Evolutionary conservation across 53 echinoderm and acorn worm species (phyloP).

Genomic region (Temnopleurus reevesii): DNA sequence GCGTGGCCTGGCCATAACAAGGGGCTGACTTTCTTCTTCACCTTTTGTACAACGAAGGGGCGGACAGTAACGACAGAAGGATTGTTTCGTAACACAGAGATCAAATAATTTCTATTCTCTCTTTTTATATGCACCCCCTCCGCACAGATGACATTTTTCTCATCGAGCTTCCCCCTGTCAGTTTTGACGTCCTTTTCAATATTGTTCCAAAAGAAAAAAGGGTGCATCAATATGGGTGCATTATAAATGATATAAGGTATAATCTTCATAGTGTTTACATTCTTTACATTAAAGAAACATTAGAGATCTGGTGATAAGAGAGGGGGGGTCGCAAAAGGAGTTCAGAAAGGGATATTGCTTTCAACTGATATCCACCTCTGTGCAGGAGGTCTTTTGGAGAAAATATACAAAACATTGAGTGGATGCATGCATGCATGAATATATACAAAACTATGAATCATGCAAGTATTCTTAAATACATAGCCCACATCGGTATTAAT

Average conservation of each 20-base stretch:
- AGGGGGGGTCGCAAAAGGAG: neutral
- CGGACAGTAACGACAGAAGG: neutral
- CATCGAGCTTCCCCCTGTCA: neutral
- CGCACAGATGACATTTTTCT: constrained; percentile 13
- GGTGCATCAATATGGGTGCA: neutral
- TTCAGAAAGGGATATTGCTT: neutral
- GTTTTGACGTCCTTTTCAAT: neutral
- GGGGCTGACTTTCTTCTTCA: constrained; percentile 12
- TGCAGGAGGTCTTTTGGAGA: neutral
- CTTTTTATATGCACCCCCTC: neutral
- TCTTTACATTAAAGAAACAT: neutral
- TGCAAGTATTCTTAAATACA: neutral
- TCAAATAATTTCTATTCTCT: constrained; percentile 16
- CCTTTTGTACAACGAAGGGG: neutral
- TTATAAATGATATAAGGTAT: neutral
- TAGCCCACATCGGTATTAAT: neutral
- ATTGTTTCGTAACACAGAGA: neutral
- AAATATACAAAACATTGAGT: neutral
- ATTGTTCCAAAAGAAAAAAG: neutral
- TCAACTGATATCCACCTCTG: neutral
- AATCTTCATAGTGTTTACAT: constrained; percentile 2
- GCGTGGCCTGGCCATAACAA: constrained; percentile 8
- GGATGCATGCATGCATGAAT: neutral
- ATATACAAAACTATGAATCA: neutral
- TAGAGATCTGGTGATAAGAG: neutral